phyloP scores from a whole-genome alignment of 2,888 invertebrate species.

The Tiphia femorata region DNA sequence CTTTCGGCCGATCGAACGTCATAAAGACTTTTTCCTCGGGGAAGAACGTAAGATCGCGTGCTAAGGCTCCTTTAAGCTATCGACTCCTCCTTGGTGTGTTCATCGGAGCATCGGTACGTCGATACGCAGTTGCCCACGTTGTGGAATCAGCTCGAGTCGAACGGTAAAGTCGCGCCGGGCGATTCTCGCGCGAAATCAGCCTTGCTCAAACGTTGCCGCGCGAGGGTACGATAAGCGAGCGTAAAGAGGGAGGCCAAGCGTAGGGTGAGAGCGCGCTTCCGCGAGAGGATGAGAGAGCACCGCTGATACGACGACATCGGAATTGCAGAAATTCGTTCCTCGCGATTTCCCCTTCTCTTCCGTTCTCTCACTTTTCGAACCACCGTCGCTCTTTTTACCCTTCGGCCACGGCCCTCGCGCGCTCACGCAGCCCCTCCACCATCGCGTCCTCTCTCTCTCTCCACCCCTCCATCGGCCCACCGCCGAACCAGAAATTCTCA shows the following conservation, averaged over 20 bases:
- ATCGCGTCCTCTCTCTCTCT: constrained; percentile 3
- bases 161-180: no score
- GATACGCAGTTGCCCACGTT: no score
- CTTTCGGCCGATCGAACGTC: no score
- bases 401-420: neutral
- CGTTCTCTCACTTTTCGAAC: neutral
- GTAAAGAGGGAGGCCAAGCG: constrained; percentile 10
- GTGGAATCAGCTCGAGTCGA: no score
- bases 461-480: neutral
- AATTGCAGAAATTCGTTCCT: constrained; percentile 37
- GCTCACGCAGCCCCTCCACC: neutral
- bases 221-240: constrained; percentile 7
- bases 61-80: no score
- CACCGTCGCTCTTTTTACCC: constrained; percentile 7
- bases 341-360: constrained; percentile 9
- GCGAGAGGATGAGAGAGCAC: constrained; percentile 1
- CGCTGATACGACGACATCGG: constrained; percentile 26
- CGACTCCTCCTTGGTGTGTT: no score
- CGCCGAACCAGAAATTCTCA: constrained; percentile 23
- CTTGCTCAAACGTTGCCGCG: no score
- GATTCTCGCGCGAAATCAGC: no score
- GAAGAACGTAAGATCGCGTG: no score
- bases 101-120: no score
- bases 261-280: no score
- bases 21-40: no score